Percentiles rank a stretch among this genome's conserved stretches.
Conservation (phyloP, 2,888 invertebrate genomes). For the Prosopocoilus inquinatus region DNA sequence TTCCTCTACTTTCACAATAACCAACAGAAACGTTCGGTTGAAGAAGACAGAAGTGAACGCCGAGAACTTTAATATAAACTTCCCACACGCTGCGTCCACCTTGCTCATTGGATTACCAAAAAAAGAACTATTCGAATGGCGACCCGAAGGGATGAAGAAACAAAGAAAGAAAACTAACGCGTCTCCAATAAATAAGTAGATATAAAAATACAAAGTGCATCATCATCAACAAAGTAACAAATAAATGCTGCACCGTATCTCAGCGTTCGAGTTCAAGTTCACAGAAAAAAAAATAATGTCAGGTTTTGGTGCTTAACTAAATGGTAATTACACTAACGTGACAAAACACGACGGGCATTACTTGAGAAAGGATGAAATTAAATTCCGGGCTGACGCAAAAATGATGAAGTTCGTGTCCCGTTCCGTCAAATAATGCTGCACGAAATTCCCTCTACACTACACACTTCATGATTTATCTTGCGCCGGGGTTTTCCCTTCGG, state of each 20-base stretch:
- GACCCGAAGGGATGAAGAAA: too few species aligned
- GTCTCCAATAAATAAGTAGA: conserved; percentile 14
- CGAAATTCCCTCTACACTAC: not conserved
- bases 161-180: conserved; percentile 7
- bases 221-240: conserved; percentile 35
- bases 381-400: conserved; percentile 11
- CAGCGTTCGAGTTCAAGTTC: too few species aligned
- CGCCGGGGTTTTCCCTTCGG: not conserved
- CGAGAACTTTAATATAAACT: conserved; percentile 42
- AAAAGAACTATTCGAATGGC: not conserved
- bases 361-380: conserved; percentile 1
- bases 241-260: conserved; percentile 29
- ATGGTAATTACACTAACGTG: not conserved
- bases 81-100: conserved; percentile 35
- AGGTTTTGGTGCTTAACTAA: conserved; percentile 18
- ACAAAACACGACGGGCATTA: too few species aligned
- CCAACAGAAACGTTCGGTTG: too few species aligned
- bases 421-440: conserved; percentile 10
- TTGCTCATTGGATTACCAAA: conserved; percentile 24
- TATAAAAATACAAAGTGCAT: conserved; percentile 29
- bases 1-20: too few species aligned
- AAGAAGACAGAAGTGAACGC: conserved; percentile 29
- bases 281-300: conserved; percentile 7
- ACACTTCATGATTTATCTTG: too few species aligned
- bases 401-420: conserved; percentile 13